These are phyloP conservation scores for Crocidura indochinensis DNA, from an alignment of 2,797 vertebrate species.

Conservation along the genomic window DNA sequence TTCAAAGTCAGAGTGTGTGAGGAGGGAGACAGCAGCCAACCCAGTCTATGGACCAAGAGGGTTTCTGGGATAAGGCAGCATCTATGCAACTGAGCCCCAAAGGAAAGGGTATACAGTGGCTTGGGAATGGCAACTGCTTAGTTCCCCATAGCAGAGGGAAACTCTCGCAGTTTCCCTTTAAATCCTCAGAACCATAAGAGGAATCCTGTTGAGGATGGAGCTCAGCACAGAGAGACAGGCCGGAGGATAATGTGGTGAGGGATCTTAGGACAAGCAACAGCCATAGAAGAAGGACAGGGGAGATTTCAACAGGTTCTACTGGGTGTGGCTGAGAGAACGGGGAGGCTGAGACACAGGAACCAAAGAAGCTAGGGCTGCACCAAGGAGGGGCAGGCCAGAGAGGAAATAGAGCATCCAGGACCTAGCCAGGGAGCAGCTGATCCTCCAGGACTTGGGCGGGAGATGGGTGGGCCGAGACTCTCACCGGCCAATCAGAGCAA, in stretches of 20 bases:
- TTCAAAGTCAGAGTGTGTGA: neutral
- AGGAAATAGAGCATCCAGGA: neutral
- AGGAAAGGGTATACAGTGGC: neutral
- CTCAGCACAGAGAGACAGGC: neutral
- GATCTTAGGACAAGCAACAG: neutral
- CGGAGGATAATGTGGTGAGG: neutral
- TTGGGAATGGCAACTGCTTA: neutral
- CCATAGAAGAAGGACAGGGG: neutral
- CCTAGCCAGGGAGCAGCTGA: neutral
- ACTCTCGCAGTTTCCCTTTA: too few relatives aligned
- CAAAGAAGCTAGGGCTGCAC: neutral
- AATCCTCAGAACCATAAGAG: neutral
- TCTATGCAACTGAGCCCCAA: constrained; percentile 1
- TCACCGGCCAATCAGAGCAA: too few relatives aligned
- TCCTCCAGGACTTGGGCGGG: neutral
- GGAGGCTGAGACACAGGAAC: neutral
- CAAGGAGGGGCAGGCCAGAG: neutral
- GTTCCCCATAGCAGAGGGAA: neutral
- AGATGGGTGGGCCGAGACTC: too few relatives aligned
- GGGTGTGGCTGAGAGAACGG: neutral
- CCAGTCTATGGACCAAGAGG: neutral
- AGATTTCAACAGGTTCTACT: neutral
- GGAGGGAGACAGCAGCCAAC: neutral
- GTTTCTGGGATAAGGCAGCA: neutral
- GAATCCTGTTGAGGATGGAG: neutral